Evolutionary conservation across 2,888 invertebrate genomes (phyloP).

Genomic region (Ophion ellenae): DNA sequence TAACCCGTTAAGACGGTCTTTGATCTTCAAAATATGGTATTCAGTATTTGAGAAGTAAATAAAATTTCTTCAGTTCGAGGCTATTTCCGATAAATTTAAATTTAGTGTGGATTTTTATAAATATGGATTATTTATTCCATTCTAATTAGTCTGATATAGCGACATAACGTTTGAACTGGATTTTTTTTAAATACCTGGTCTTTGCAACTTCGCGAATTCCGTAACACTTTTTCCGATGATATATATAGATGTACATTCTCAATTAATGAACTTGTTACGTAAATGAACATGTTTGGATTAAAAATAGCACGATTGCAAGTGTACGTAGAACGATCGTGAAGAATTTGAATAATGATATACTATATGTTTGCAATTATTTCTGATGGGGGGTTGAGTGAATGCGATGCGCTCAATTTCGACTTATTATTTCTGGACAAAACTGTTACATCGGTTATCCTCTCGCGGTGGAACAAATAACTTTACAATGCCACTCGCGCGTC

Average conservation of each 20-base stretch:
- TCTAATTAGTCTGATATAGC: too few relatives aligned
- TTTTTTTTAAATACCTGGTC: background rate
- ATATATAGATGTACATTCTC: too few relatives aligned
- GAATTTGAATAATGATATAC: background rate
- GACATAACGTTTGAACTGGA: background rate
- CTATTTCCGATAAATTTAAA: background rate
- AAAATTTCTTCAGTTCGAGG: background rate
- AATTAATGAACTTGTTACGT: background rate
- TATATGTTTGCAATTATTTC: background rate
- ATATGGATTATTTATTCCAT: too few relatives aligned
- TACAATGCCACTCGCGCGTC: slow-evolving; percentile 52
- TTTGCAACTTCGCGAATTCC: background rate
- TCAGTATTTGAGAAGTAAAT: background rate
- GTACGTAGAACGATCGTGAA: background rate
- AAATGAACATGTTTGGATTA: background rate
- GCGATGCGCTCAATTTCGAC: background rate
- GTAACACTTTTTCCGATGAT: background rate
- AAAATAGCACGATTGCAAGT: background rate
- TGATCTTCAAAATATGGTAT: background rate
- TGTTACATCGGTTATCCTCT: background rate
- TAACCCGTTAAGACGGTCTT: too few relatives aligned
- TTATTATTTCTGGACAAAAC: background rate
- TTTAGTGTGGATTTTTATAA: too few relatives aligned
- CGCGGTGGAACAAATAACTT: background rate
- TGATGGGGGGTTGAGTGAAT: background rate